phyloP scores from a whole-genome alignment of 2,113 vertebrate genomes.

The human (Homo sapiens) region DNA sequence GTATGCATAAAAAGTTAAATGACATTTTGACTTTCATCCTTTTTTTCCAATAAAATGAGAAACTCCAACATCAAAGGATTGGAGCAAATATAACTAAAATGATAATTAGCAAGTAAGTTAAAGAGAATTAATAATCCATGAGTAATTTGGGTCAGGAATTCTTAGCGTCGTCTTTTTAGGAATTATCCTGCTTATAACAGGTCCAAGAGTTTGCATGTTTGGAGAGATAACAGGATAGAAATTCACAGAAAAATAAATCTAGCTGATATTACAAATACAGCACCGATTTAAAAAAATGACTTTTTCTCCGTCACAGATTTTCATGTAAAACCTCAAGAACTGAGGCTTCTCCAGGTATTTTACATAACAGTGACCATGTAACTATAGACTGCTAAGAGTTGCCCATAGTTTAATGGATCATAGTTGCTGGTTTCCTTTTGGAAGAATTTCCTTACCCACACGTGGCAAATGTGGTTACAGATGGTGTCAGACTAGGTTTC shows the following conservation, averaged over 20 bases:
- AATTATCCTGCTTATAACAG: neutral
- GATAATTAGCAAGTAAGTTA: neutral
- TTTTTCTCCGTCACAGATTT: neutral
- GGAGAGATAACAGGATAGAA: neutral
- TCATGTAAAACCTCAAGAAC: neutral
- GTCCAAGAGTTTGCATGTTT: neutral
- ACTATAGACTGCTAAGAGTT: neutral
- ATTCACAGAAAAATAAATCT: neutral
- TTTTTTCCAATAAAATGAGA: neutral
- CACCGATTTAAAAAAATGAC: neutral
- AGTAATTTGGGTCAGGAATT: neutral
- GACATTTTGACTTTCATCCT: neutral
- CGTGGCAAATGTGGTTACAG: neutral
- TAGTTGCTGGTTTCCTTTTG: neutral
- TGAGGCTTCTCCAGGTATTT: neutral
- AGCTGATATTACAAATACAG: neutral
- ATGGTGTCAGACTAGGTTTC: neutral
- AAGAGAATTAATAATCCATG: neutral
- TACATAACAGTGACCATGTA: neutral
- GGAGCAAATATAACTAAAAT: neutral
- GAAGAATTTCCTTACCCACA: neutral
- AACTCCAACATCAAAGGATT: neutral
- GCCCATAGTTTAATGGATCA: neutral
- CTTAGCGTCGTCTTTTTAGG: neutral
- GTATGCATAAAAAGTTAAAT: neutral